These are phyloP conservation scores for Acrossocheilus fasciatus DNA, from an alignment of 2,797 vertebrate species.

Conservation along the genomic window DNA sequence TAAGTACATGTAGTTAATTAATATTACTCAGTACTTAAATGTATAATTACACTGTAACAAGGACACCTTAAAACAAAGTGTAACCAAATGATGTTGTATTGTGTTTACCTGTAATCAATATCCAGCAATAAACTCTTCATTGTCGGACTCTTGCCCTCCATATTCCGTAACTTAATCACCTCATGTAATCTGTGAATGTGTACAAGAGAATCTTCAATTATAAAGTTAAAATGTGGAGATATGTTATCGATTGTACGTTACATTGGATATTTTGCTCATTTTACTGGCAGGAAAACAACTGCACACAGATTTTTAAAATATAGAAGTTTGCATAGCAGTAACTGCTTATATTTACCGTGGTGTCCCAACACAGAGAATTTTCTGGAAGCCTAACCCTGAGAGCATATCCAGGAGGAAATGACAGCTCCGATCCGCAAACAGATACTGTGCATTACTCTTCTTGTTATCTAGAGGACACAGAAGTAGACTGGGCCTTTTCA, in stretches of 20 bases:
- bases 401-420: constrained; percentile 86
- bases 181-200: constrained; percentile 88
- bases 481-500: constrained; percentile 86
- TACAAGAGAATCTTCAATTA: constrained; percentile 29
- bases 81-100: background rate
- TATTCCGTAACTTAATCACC: constrained; percentile 83
- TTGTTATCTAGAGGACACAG: constrained; percentile 90
- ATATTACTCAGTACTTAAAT: background rate
- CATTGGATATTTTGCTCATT: background rate
- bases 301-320: background rate
- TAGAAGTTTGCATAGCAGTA: background rate
- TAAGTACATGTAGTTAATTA: background rate
- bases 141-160: constrained; percentile 68
- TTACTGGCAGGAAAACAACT: background rate
- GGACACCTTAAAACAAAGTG: background rate
- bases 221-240: background rate
- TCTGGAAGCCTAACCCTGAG: constrained; percentile 80
- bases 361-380: constrained; percentile 91
- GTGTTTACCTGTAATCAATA: constrained; percentile 92
- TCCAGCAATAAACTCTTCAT: constrained; percentile 92
- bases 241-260: background rate
- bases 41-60: background rate
- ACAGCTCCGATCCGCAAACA: constrained; percentile 91
- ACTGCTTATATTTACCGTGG: constrained; percentile 80
- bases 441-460: constrained; percentile 94